phyloP scores from a whole-genome alignment of 2,113 vertebrate genomes.

The Chelonoidis abingdonii region DNA sequence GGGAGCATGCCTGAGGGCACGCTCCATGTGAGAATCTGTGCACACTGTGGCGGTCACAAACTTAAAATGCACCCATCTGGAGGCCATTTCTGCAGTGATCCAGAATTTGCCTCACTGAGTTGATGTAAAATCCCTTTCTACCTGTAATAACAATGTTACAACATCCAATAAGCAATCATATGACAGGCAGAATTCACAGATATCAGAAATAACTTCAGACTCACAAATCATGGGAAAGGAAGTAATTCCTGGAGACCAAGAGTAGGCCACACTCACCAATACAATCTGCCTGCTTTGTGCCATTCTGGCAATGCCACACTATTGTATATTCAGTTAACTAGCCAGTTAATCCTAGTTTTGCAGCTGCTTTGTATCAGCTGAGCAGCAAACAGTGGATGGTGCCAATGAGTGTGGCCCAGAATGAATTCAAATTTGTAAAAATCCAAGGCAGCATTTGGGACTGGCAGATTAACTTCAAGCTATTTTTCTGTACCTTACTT shows the following conservation, averaged over 20 bases:
- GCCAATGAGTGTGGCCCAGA: background rate
- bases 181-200: background rate
- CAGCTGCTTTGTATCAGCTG: background rate
- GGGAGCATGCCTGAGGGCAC: background rate
- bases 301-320: background rate
- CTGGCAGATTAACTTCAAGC: constrained; percentile 35
- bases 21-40: background rate
- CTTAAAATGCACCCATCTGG: background rate
- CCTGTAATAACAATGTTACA: too few species aligned
- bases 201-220: background rate
- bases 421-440: constrained; percentile 3
- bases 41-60: background rate
- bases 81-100: background rate
- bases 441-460: constrained; percentile 20
- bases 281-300: background rate
- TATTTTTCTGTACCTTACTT: constrained; percentile 48
- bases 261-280: background rate
- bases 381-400: background rate
- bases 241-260: background rate
- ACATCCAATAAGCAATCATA: background rate
- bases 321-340: background rate
- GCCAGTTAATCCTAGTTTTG: rapidly evolving
- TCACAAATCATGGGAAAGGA: background rate
- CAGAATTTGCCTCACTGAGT: background rate
- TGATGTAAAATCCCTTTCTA: background rate